These are phyloP conservation scores for Sphinx pinastri DNA, from an alignment of 2,888 invertebrate species.

Conservation along the genomic window DNA sequence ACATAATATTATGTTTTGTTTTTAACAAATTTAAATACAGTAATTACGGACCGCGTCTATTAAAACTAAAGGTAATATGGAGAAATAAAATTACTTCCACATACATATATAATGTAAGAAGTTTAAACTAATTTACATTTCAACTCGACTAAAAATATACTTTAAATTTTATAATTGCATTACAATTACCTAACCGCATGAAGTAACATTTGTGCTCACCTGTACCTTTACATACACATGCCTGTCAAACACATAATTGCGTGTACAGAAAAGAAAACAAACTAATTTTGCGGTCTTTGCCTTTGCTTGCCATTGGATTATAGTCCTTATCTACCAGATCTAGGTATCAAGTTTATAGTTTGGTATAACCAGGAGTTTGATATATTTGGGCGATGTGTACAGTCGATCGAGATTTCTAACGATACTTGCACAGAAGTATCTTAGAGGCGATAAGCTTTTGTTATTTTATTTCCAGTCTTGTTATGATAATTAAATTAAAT, in stretches of 20 bases:
- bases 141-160: background rate
- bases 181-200: background rate
- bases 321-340: conserved; percentile 42
- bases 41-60: background rate
- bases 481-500: background rate
- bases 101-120: no score
- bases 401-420: conserved; percentile 61
- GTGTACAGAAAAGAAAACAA: conserved; percentile 72
- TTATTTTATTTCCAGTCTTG: conserved; percentile 43
- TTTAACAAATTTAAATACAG: background rate
- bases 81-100: background rate
- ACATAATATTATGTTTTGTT: no score
- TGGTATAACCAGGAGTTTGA: conserved; percentile 39
- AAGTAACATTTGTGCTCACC: conserved; percentile 56
- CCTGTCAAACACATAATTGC: conserved; percentile 81
- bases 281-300: conserved; percentile 50
- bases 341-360: conserved; percentile 41
- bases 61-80: background rate
- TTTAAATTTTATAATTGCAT: background rate
- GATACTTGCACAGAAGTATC: conserved; percentile 53
- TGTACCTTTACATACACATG: conserved; percentile 65
- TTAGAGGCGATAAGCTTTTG: conserved; percentile 63
- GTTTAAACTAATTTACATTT: background rate
- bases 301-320: conserved; percentile 36
- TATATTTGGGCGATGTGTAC: conserved; percentile 59